phyloP scores from a whole-genome alignment of 23 tunicate species.

The Ciona savignyi region DNA sequence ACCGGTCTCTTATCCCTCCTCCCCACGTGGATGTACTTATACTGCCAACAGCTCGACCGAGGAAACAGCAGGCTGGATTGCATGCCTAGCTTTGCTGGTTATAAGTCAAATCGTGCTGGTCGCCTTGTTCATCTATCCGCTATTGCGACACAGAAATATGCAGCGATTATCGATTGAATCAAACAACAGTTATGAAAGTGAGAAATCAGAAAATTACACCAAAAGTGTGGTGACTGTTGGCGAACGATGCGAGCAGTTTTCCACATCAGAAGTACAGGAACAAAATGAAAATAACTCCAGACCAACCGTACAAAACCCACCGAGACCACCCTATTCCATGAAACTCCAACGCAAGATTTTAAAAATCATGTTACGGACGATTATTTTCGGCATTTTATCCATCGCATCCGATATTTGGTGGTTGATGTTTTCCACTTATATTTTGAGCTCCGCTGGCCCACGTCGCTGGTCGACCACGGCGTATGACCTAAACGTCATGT shows the following conservation, averaged over 20 bases:
- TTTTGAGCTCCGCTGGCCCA: neutral
- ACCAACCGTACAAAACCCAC: neutral
- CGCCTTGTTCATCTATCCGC: constrained; percentile 54
- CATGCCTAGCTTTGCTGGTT: constrained; percentile 17
- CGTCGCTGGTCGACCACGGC: neutral
- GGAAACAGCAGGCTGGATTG: neutral
- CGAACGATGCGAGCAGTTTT: neutral
- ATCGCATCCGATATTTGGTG: neutral
- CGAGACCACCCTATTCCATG: neutral
- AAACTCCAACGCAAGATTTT: neutral
- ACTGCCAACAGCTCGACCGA: neutral
- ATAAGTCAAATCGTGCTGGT: constrained; percentile 41
- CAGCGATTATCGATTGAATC: neutral
- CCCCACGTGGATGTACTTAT: constrained; percentile 25
- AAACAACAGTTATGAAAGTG: neutral
- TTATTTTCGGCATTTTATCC: neutral
- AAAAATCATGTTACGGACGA: neutral
- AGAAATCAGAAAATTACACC: neutral
- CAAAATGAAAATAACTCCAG: too few relatives aligned
- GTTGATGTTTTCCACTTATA: neutral
- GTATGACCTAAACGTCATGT: neutral
- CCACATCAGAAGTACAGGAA: neutral
- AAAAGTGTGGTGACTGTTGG: neutral
- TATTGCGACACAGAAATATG: constrained; percentile 11
- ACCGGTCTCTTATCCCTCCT: constrained; percentile 30